Percentiles rank a stretch among this genome's conserved stretches.
Evolutionary conservation across 2,888 invertebrate species (phyloP).

Genomic region (Crioceris asparagi): DNA sequence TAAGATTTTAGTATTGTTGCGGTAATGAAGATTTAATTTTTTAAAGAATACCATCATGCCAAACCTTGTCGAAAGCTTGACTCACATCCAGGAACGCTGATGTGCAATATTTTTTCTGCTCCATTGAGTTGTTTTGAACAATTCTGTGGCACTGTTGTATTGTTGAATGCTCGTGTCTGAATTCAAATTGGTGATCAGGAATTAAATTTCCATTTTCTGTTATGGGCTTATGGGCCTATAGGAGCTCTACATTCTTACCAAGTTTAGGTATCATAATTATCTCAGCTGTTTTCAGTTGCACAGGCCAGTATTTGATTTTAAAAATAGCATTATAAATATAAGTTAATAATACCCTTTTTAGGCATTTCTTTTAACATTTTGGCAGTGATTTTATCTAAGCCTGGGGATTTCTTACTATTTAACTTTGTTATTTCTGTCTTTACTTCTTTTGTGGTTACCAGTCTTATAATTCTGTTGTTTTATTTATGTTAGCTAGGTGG

Average conservation of each 20-base stretch:
- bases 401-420: background rate
- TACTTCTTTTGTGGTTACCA: too few relatives aligned
- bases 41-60: background rate
- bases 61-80: constrained; percentile 4
- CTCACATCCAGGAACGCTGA: background rate
- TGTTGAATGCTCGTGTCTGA: constrained; percentile 1
- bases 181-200: constrained; percentile 1
- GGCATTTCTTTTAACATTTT: constrained; percentile 4
- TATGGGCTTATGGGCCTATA: constrained; percentile 5
- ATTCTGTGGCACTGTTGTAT: constrained; percentile 3
- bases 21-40: background rate
- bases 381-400: background rate
- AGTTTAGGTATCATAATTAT: constrained; percentile 5
- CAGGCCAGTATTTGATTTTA: background rate
- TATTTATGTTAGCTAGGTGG: background rate
- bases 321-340: constrained; percentile 3
- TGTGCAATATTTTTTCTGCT: constrained; percentile 2
- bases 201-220: background rate
- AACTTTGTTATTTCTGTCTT: too few relatives aligned
- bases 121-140: background rate
- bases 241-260: background rate
- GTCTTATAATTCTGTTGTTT: too few relatives aligned
- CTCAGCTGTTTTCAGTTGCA: background rate
- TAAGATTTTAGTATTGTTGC: background rate
- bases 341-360: background rate